Base-by-base conservation (phyloP, 2,797 vertebrate species). In the Gobio occitaniae region DNA sequence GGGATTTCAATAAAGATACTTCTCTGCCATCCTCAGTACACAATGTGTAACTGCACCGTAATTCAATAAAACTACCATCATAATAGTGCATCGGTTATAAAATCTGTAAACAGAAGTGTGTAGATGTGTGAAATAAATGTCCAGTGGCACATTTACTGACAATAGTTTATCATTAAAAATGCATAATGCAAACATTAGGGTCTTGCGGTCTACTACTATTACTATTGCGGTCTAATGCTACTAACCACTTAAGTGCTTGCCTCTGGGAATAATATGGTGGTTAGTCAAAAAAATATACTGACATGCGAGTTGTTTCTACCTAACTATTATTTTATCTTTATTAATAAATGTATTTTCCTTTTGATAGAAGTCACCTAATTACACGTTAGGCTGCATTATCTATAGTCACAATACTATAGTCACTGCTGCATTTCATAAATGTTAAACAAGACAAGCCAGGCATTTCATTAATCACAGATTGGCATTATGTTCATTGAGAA, bases 11-110 rank as follows among this genome's bases (percentile, higher is more conserved):
- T 7, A 68, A 52, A 68, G 25, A 38, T n/a, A 66, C 56, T 69
- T 59, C 77, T 16, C 70, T 50, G 84, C 63, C 84, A 81, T 75
- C 78, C 10, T 47, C 61, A 47, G 84, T 50, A 48, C 19, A 17
- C 2, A 17, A 3, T 38, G 7, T 69, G 41, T 8, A 68, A 70
- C 50, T 76, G 38, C 84, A 76, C 2, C 3, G 0, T 9, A n/a
- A 52, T 50, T 48, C 5, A 48, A 21, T 47, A 63, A 44, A n/a
- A 4, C 6, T 47, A 5, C 0, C 25, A 19, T 38, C 3, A 10
- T 32, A 19, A 50, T 6, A 29, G 13, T 15, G 13, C 44, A 25
- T 48, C 38, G 41, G 66, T 59, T 9, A 9, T 5, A 36, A 36
- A 6, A n/a, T 69, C 25, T 8, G 19, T n/a, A 32, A 32, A 38